Evolutionary conservation across 2,888 invertebrate genomes (phyloP), one percentile per base, ranked within the genome.

Genomic region (Agrotis segetum): DNA sequence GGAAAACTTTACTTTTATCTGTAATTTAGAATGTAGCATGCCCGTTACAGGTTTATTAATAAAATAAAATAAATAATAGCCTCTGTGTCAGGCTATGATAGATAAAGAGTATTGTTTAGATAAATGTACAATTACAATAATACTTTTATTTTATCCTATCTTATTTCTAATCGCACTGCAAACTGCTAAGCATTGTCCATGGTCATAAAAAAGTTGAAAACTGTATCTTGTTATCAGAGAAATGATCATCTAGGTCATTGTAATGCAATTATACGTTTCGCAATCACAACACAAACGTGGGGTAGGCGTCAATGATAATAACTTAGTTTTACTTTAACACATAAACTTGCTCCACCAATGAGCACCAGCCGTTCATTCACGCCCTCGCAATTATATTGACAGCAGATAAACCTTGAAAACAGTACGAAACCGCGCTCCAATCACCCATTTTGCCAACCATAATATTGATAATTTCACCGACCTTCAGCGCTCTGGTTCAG

Each of bases 401-500:
- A 92, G 88, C 87, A 84, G 85, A 88, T 88, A 91, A 94, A 93
- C 94, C 94, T 94, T 95, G 94, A 95, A 92, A 92, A 91, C 89
- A 90, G 84, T 84, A 86, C 85, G 83, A 89, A 88, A 88, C 76
- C 84, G 81, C 76, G 69, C 68, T 68, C 61, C 62, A 65, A 67
- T 80, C 84, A 84, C 79, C 77, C 83, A 72, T 86, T 44, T 87
- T 87, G 84, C 79, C 77, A 73, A 84, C 73, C 78, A 88, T 72
- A 80, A 84, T 81, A 85, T 78, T 70, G 77, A 80, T 85, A 84
- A 82, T 83, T 81, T 83, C 84, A 86, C 94, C 88, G 84, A 96
- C 96, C 96, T 95, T 95, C 95, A 76, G 93, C 93, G 85, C 95
- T 95, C 85, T 94, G 95, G 82, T 95, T 95, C 79, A 95, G 83